Percentiles rank a stretch among this genome's conserved stretches.
Conservation (phyloP, 2,888 invertebrate species). For the Leucozona laternaria region DNA sequence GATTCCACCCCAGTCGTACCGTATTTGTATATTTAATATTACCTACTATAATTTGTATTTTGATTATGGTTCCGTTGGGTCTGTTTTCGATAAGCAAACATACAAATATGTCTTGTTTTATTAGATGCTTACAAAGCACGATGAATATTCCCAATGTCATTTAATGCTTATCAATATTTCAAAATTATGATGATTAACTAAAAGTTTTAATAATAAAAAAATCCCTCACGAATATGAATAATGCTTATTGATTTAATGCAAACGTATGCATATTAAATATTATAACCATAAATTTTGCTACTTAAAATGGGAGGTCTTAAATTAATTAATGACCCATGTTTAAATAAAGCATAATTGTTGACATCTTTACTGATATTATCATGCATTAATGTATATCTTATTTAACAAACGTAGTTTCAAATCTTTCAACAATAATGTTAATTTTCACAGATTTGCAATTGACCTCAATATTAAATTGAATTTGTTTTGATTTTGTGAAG, state of each 20-base stretch:
- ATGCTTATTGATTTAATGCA: background rate
- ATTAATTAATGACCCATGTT: background rate
- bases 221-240: background rate
- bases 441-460: background rate
- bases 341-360: slow-evolving; percentile 15
- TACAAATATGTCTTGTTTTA: background rate
- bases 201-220: background rate
- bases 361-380: background rate
- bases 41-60: too few relatives aligned
- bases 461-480: background rate
- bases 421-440: background rate
- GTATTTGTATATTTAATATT: too few relatives aligned
- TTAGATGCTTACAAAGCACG: background rate
- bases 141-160: slow-evolving; percentile 4
- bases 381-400: background rate
- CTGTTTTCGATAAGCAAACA: too few relatives aligned
- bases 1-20: too few relatives aligned
- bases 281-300: background rate
- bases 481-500: background rate
- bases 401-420: background rate
- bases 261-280: background rate
- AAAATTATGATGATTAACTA: background rate
- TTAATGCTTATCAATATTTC: background rate
- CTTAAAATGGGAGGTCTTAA: background rate
- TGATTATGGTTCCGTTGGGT: too few relatives aligned